These are phyloP conservation scores for Thermophis baileyi DNA, from an alignment of 2,113 vertebrate genomes.

Conservation along the genomic window DNA sequence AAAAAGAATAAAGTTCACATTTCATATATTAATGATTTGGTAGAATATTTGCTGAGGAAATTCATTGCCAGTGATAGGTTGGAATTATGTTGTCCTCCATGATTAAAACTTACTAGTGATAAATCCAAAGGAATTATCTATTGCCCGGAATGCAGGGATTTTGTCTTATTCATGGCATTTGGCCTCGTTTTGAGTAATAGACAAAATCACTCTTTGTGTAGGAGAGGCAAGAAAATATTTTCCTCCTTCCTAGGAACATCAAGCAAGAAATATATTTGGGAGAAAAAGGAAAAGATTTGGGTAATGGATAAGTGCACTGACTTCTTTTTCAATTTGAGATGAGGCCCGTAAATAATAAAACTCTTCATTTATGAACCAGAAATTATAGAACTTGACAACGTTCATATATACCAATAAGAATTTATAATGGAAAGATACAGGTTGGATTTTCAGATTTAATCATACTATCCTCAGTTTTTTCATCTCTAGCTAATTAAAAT, in stretches of 20 bases:
- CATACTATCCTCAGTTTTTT: not conserved
- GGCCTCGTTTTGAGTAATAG: not conserved
- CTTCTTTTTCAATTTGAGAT: not conserved
- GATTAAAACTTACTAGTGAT: not conserved
- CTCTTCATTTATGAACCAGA: not conserved
- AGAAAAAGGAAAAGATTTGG: not conserved
- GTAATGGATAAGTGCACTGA: not conserved
- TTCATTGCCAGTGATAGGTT: not conserved
- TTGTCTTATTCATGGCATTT: not conserved
- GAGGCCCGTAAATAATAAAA: not conserved
- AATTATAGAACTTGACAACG: not conserved
- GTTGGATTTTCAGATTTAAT: not conserved
- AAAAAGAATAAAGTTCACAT: not conserved
- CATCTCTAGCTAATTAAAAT: not conserved
- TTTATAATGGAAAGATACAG: not conserved
- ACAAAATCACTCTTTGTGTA: not conserved
- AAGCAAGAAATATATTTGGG: not conserved
- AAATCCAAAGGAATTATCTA: not conserved
- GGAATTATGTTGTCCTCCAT: not conserved
- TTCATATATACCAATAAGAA: not conserved
- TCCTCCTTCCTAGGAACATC: not conserved
- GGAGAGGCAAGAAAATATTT: not conserved
- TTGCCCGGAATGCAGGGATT: not conserved
- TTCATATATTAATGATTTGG: not conserved
- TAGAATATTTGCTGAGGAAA: not conserved